Conservation (phyloP, 2,888 invertebrate genomes). For the Andricus curvator region DNA sequence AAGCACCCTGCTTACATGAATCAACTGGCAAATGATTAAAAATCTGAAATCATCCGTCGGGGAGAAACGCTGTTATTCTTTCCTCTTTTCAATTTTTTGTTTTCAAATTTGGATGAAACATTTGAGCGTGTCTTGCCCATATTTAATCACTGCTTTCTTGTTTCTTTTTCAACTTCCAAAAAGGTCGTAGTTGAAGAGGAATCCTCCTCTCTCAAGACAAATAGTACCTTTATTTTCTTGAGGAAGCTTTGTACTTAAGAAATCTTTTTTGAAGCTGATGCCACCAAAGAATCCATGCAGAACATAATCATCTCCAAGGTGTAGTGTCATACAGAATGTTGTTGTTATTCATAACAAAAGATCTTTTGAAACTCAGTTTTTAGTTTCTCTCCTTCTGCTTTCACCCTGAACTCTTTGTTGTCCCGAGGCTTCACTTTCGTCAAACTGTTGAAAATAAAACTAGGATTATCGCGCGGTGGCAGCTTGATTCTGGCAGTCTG, state of each 20-base stretch:
- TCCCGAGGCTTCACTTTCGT: conserved; percentile 34
- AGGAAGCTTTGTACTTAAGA: conserved; percentile 32
- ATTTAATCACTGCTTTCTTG: no score
- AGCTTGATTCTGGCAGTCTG: conserved; percentile 58
- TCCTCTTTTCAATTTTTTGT: no score
- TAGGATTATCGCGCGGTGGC: conserved; percentile 34
- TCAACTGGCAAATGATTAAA: no score
- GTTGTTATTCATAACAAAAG: conserved; percentile 40
- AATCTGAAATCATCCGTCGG: no score
- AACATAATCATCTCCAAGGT: conserved; percentile 39
- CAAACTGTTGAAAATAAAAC: conserved; percentile 40
- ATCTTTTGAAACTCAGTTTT: conserved; percentile 36
- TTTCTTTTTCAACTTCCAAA: no score
- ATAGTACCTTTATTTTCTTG: conserved; percentile 13
- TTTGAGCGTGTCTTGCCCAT: no score
- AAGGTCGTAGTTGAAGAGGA: no score
- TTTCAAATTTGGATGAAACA: no score
- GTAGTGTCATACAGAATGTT: conserved; percentile 28
- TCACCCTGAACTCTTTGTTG: conserved; percentile 32
- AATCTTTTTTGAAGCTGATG: conserved; percentile 36
- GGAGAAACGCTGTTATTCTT: no score
- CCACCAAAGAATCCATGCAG: conserved; percentile 33
- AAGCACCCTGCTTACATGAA: no score
- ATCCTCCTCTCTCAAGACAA: no score
- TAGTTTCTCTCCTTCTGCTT: conserved; percentile 36